Conservation (phyloP, 2,797 vertebrate genomes). For the Hoplostethus atlanticus region DNA sequence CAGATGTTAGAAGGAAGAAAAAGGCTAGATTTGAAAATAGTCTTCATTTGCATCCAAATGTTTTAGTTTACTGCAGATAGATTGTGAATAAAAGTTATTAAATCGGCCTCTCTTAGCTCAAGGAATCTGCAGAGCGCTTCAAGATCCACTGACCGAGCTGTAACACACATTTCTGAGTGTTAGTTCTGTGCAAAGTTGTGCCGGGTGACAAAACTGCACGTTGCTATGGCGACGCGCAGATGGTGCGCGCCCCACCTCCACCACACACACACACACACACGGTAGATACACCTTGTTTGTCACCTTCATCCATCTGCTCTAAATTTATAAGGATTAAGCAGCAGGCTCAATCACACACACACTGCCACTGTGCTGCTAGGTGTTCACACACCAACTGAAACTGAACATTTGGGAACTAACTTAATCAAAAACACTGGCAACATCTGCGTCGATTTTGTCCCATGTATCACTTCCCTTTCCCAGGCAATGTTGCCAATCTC, state of each 20-base stretch:
- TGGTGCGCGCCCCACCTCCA: conserved; percentile 2
- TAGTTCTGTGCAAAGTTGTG: conserved; percentile 2
- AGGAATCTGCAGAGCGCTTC: background rate
- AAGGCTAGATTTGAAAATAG: too few relatives aligned
- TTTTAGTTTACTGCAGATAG: too few relatives aligned
- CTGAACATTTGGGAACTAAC: background rate
- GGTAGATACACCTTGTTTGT: conserved; percentile 12
- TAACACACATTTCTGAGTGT: background rate
- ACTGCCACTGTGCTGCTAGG: conserved; percentile 6
- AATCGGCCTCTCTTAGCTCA: background rate
- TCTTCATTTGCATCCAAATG: too few relatives aligned
- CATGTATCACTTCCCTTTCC: too few relatives aligned
- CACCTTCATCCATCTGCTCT: conserved; percentile 36
- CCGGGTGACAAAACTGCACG: conserved; percentile 19
- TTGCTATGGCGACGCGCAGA: conserved; percentile 6
- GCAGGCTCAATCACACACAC: conserved; percentile 15
- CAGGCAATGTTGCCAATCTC: too few relatives aligned
- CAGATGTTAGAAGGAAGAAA: too few relatives aligned
- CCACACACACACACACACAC: conserved; percentile 17
- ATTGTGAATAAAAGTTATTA: too few relatives aligned
- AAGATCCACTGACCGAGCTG: too few relatives aligned
- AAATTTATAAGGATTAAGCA: conserved; percentile 31
- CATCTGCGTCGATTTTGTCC: background rate
- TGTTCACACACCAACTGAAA: background rate
- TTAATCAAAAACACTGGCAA: background rate